These are phyloP conservation scores for Spizaetus ornatus DNA, from an alignment of 2,113 vertebrate species.

Conservation along the genomic window DNA sequence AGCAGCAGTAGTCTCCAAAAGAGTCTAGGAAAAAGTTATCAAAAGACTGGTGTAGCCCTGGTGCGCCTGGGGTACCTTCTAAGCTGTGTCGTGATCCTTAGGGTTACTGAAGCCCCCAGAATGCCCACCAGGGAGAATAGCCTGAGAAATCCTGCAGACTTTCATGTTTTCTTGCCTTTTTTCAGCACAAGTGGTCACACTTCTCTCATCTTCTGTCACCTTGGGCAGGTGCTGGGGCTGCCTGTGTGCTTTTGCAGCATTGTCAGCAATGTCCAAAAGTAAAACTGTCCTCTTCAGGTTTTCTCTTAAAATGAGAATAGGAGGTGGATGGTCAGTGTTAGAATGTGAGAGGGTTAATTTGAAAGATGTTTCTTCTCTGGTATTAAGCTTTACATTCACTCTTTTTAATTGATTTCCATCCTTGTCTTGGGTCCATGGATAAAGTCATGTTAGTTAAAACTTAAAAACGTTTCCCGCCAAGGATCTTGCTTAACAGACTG, in stretches of 20 bases:
- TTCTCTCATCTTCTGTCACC: not conserved
- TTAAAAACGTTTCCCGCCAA: not conserved
- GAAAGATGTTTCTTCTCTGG: not conserved
- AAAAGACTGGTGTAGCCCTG: not conserved
- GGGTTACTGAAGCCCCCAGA: not conserved
- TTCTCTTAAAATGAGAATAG: not conserved
- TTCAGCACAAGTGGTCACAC: not conserved
- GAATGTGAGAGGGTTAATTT: not conserved
- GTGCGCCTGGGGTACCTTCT: not conserved
- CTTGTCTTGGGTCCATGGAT: not conserved
- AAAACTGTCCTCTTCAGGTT: not conserved
- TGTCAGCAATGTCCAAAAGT: not conserved
- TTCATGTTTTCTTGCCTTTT: not conserved
- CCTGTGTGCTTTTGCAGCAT: not conserved
- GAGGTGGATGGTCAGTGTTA: not conserved
- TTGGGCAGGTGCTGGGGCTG: not conserved
- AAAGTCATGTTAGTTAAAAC: not conserved
- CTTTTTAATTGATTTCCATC: not conserved
- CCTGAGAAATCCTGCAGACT: not conserved
- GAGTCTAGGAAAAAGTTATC: not conserved
- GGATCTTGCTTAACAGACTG: not conserved
- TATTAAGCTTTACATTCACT: not conserved
- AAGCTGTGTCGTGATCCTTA: rapidly evolving
- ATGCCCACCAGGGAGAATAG: not conserved
- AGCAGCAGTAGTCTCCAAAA: not conserved